Percentiles rank a stretch among this genome's conserved stretches.
Conservation (phyloP, 2,113 vertebrate species). For the Sterna hirundo region DNA sequence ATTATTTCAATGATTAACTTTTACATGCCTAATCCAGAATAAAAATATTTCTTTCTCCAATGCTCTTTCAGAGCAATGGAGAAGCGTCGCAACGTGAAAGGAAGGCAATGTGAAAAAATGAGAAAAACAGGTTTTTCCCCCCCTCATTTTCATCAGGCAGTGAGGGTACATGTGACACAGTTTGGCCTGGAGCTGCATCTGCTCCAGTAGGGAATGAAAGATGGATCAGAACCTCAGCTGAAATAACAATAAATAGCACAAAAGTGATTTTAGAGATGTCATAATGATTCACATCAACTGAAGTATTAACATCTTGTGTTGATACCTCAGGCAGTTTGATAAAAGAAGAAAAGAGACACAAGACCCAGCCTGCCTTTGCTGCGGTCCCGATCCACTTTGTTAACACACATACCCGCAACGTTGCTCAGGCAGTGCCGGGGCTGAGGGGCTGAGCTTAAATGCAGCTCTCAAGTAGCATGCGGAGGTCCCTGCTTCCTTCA, state of each 20-base stretch:
- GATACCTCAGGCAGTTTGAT: not conserved
- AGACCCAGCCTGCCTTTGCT: not conserved
- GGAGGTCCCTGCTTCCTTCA: not conserved
- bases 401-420: not conserved
- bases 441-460: not conserved
- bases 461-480: not conserved
- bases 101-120: not conserved
- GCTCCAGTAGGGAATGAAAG: not conserved
- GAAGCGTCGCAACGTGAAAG: not conserved
- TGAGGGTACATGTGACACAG: not conserved
- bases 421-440: not conserved
- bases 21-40: not conserved
- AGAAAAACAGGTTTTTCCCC: not conserved
- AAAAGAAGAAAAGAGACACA: not conserved
- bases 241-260: not conserved
- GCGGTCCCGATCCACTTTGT: not conserved
- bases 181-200: not conserved
- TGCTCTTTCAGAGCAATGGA: not conserved
- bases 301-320: not conserved
- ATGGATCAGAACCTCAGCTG: not conserved
- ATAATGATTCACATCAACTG: not conserved
- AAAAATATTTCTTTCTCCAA: not conserved
- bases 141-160: not conserved
- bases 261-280: not conserved
- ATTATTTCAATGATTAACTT: not conserved